These are phyloP conservation scores for Manis crassicaudata DNA, from an alignment of 2,797 vertebrate genomes.

Conservation along the genomic window DNA sequence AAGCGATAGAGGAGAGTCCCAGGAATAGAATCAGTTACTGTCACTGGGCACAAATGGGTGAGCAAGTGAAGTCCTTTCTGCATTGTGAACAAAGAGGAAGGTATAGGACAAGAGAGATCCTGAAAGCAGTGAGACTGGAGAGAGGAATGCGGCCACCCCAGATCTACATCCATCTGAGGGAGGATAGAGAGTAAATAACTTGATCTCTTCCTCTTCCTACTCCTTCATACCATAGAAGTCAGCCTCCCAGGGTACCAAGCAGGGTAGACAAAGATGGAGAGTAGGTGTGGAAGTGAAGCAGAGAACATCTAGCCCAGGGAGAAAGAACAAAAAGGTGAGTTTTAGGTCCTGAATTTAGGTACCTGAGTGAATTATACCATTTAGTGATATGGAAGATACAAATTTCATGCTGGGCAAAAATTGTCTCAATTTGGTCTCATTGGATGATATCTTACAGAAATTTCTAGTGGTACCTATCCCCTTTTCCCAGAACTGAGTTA, in stretches of 20 bases:
- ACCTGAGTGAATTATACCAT: background rate
- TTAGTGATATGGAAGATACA: background rate
- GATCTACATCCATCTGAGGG: background rate
- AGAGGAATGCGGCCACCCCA: background rate
- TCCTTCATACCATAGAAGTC: background rate
- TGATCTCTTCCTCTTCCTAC: background rate
- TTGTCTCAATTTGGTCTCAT: conserved; percentile 5
- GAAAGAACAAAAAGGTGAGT: background rate
- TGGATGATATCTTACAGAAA: background rate
- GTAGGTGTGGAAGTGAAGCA: background rate
- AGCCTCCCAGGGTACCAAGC: background rate
- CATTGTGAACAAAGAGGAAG: background rate
- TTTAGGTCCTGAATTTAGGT: background rate
- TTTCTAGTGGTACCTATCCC: background rate
- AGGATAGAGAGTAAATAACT: background rate
- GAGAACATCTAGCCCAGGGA: background rate
- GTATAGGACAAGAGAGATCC: background rate
- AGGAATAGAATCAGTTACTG: background rate
- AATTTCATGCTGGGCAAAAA: background rate
- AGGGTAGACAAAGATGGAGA: background rate
- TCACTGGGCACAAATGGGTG: background rate
- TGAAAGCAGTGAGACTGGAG: background rate
- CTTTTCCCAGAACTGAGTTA: background rate
- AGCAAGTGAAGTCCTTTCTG: background rate
- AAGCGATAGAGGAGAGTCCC: background rate